These are phyloP conservation scores for Brachyptera putata DNA, from an alignment of 2,888 invertebrate genomes.

Conservation along the genomic window DNA sequence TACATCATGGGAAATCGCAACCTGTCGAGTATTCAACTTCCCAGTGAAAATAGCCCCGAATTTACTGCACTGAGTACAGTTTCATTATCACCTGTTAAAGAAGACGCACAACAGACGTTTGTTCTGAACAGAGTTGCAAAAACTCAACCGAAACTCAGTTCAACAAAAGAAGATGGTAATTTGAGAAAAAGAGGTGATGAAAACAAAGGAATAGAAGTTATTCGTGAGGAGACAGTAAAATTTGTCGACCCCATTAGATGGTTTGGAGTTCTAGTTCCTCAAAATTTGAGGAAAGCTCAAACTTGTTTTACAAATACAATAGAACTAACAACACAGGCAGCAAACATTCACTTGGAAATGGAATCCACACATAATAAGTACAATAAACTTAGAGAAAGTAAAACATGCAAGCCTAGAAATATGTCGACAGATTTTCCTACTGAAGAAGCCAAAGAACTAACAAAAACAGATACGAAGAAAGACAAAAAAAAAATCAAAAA, in stretches of 20 bases:
- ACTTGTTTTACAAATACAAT: slow-evolving; percentile 66
- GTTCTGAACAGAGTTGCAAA: slow-evolving; percentile 10
- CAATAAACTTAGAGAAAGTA: slow-evolving; percentile 8
- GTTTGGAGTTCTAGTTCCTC: slow-evolving; percentile 84
- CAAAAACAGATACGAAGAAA: not conserved
- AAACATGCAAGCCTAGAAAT: too few species aligned
- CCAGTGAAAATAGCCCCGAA: slow-evolving; percentile 57
- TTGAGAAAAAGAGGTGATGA: not conserved
- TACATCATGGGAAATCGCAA: slow-evolving; percentile 74
- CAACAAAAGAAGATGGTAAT: not conserved
- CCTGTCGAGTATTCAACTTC: slow-evolving; percentile 66
- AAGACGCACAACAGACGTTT: slow-evolving; percentile 3
- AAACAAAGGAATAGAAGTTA: too few species aligned
- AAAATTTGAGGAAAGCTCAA: slow-evolving; percentile 70
- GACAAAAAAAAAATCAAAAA: not conserved
- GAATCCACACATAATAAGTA: slow-evolving; percentile 33
- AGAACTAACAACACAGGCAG: slow-evolving; percentile 61
- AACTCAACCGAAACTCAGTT: too few species aligned
- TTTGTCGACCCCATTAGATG: slow-evolving; percentile 68
- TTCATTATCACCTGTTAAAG: not conserved
- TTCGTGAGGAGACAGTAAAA: too few species aligned
- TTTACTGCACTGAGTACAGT: slow-evolving; percentile 47
- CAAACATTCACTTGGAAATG: slow-evolving; percentile 64
- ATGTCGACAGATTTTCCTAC: too few species aligned
- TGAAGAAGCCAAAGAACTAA: too few species aligned